phyloP scores from a whole-genome alignment of 53 echinoderm and acorn worm species.

The Echinometra lucunter region DNA sequence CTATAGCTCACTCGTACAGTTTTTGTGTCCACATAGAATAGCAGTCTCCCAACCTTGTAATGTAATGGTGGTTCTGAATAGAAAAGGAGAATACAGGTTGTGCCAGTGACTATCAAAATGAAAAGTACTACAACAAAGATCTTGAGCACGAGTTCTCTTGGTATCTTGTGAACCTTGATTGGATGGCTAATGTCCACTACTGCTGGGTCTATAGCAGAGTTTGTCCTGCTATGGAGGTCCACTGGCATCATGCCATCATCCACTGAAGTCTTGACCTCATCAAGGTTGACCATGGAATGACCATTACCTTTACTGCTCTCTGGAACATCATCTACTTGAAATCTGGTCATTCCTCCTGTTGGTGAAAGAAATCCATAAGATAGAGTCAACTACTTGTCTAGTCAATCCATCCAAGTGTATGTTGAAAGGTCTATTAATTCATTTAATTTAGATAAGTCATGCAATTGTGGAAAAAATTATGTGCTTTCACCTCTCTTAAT shows the following conservation, averaged over 20 bases:
- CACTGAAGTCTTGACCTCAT: conserved; percentile 61
- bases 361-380: background rate
- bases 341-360: background rate
- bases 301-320: conserved; percentile 46
- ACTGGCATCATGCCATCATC: conserved; percentile 72
- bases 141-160: conserved; percentile 92
- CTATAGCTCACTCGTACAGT: conserved; percentile 74
- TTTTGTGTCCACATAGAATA: conserved; percentile 78
- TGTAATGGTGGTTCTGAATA: conserved; percentile 87
- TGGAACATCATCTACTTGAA: conserved; percentile 64
- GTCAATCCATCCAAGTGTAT: background rate
- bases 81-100: conserved; percentile 82
- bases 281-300: conserved; percentile 64
- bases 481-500: too few species aligned
- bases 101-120: conserved; percentile 81
- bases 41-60: conserved; percentile 83
- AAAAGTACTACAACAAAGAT: conserved; percentile 81
- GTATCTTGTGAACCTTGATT: conserved; percentile 81
- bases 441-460: too few species aligned
- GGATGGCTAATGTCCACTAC: conserved; percentile 86
- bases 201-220: conserved; percentile 61
- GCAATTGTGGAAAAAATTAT: too few species aligned
- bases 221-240: conserved; percentile 39
- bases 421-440: too few species aligned
- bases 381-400: background rate